Percentiles rank a stretch among this genome's conserved stretches.
Conservation (phyloP, 2,888 invertebrate genomes). For the Himalopsyche tibetana region DNA sequence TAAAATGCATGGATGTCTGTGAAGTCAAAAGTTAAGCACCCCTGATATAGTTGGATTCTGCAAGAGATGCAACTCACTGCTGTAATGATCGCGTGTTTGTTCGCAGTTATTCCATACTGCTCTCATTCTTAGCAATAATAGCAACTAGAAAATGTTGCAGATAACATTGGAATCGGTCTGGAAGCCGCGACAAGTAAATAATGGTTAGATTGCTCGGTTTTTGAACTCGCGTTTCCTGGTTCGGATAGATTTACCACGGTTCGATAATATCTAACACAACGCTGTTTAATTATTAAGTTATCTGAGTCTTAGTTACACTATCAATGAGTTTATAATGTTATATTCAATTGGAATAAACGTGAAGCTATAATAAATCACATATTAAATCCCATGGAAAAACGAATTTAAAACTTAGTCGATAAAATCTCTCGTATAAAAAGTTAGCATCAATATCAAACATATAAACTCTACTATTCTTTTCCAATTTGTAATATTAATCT, state of each 20-base stretch:
- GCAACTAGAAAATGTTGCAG: slow-evolving; percentile 38
- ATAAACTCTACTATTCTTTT: no score
- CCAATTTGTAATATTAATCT: no score
- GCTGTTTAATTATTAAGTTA: slow-evolving; percentile 9
- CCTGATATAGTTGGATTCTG: slow-evolving; percentile 44
- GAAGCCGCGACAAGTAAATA: slow-evolving; percentile 43
- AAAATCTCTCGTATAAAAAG: no score
- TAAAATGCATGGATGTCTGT: no score
- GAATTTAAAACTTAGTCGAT: no score
- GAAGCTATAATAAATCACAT: no score
- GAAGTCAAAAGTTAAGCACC: neutral
- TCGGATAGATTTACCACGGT: slow-evolving; percentile 35
- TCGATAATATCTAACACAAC: slow-evolving; percentile 13
- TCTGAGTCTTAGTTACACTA: neutral
- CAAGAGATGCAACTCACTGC: slow-evolving; percentile 36
- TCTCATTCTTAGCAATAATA: slow-evolving; percentile 45
- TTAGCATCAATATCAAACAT: no score
- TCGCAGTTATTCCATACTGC: slow-evolving; percentile 40
- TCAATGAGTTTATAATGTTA: neutral
- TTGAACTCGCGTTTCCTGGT: slow-evolving; percentile 28
- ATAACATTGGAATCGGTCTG: slow-evolving; percentile 33
- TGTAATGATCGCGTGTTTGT: slow-evolving; percentile 50
- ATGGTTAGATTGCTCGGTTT: slow-evolving; percentile 36
- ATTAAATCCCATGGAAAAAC: no score
- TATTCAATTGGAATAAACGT: neutral